phyloP scores from a whole-genome alignment of 2,888 invertebrate species.

The Agrypnus murinus region DNA sequence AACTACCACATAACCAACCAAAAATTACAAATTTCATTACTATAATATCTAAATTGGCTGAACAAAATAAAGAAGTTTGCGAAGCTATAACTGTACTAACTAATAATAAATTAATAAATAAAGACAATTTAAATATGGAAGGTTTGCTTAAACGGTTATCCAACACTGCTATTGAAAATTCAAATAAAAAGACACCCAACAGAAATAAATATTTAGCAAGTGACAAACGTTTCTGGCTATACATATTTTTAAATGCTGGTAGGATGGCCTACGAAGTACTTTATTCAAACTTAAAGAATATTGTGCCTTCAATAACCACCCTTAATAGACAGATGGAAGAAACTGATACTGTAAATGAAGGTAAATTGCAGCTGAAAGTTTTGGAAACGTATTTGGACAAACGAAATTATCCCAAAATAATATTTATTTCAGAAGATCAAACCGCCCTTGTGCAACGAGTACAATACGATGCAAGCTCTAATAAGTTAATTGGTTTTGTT shows the following conservation, averaged over 20 bases:
- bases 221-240: not conserved
- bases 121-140: no score
- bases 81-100: no score
- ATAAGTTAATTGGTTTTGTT: conserved; percentile 57
- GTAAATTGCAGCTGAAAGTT: not conserved
- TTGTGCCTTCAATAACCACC: conserved; percentile 3
- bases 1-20: no score
- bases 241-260: not conserved
- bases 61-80: no score
- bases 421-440: conserved; percentile 7
- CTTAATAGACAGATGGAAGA: not conserved
- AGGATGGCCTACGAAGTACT: not conserved
- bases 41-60: no score
- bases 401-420: not conserved
- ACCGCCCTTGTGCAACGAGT: not conserved
- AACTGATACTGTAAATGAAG: not conserved
- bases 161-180: not conserved
- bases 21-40: no score
- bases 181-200: not conserved
- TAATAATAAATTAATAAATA: no score
- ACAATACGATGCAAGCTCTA: conserved; percentile 53
- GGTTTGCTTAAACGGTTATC: not conserved
- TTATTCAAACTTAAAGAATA: conserved; percentile 3
- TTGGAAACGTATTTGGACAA: not conserved
- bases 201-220: not conserved